A percentile compares a stretch with the other conserved stretches of the same genome.
Conservation (phyloP, 2,113 vertebrate species). For the Choloepus hoffmanni region DNA sequence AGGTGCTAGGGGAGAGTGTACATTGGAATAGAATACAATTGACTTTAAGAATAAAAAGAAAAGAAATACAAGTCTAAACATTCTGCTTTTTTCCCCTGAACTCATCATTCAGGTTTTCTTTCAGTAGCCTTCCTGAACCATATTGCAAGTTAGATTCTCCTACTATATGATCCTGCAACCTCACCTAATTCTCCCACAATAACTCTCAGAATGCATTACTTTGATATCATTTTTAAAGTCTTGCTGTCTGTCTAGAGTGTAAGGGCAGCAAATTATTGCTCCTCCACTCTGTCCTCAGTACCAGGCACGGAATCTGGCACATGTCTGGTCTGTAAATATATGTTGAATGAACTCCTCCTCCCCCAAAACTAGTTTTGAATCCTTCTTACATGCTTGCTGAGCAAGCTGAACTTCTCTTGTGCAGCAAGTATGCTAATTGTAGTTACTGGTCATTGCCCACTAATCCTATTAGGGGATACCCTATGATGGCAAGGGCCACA, state of each 20-base stretch:
- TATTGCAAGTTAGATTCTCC: not conserved
- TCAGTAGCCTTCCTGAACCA: not conserved
- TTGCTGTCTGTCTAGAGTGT: not conserved
- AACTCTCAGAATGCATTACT: not conserved
- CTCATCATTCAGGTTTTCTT: not conserved
- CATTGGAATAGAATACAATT: not conserved
- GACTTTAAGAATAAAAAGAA: not conserved
- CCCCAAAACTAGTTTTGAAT: not conserved
- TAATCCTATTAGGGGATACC: not conserved
- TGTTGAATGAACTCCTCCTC: not conserved
- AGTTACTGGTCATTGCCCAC: not conserved
- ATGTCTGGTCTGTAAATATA: not conserved
- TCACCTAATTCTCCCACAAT: not conserved
- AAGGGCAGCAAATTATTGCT: not conserved
- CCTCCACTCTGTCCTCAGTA: not conserved
- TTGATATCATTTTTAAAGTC: not conserved
- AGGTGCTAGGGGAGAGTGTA: not conserved
- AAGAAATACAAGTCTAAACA: not conserved
- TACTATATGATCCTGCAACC: not conserved
- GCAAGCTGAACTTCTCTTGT: not conserved
- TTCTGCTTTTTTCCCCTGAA: not conserved
- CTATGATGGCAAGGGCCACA: not conserved
- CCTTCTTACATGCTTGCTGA: not conserved
- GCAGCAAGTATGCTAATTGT: not conserved
- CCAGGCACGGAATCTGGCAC: not conserved